Conservation (phyloP, 2,797 vertebrate genomes). For the Anguilla marmorata region DNA sequence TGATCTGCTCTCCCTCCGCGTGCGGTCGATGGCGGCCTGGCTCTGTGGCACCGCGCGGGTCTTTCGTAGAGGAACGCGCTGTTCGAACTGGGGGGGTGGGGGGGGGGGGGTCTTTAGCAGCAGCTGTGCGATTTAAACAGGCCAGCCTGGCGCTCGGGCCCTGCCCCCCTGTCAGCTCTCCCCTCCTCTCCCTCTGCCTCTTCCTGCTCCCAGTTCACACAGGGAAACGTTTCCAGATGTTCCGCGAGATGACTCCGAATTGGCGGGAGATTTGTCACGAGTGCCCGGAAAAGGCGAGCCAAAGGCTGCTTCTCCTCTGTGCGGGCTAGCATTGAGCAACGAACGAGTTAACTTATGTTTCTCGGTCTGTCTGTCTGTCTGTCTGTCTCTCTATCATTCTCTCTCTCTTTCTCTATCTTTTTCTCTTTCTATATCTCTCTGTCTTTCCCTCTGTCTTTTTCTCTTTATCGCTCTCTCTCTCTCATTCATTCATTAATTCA, state of each 20-base stretch:
- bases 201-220: slow-evolving; percentile 38
- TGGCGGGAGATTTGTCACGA: slow-evolving; percentile 25
- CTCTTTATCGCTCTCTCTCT: background rate
- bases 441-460: background rate
- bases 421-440: background rate
- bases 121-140: slow-evolving; percentile 42
- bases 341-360: background rate
- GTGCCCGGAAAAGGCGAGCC: slow-evolving; percentile 29
- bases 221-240: slow-evolving; percentile 55
- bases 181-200: slow-evolving; percentile 28
- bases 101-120: slow-evolving; percentile 34
- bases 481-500: slow-evolving; percentile 22
- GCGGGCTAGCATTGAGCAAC: slow-evolving; percentile 1
- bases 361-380: background rate
- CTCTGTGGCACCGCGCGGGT: background rate
- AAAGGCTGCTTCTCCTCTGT: slow-evolving; percentile 5
- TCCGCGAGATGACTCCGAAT: slow-evolving; percentile 39
- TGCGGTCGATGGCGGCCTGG: slow-evolving; percentile 27
- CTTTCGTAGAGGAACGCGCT: slow-evolving; percentile 4
- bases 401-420: background rate
- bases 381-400: background rate
- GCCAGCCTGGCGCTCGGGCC: slow-evolving; percentile 39
- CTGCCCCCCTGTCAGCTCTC: slow-evolving; percentile 34
- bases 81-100: slow-evolving; percentile 40
- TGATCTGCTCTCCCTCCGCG: background rate